Conservation (phyloP, 2,113 vertebrate genomes). For the Psettodes erumei region DNA sequence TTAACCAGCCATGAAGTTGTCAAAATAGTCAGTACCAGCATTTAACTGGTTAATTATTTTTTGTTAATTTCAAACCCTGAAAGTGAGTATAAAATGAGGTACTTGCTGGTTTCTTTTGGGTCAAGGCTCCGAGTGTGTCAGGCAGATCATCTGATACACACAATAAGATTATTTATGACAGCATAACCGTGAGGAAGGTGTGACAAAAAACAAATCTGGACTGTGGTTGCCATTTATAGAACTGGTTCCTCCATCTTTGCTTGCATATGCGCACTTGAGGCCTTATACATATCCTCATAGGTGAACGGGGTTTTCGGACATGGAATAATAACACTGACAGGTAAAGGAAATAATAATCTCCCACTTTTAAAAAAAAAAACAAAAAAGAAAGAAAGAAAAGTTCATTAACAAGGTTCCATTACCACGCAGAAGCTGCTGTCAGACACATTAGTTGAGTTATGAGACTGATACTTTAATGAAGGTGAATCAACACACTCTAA, state of each 20-base stretch:
- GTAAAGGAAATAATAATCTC: slow-evolving; percentile 38
- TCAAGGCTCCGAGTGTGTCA: slow-evolving; percentile 32
- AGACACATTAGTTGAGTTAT: slow-evolving; percentile 54
- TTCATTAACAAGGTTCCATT: slow-evolving; percentile 43
- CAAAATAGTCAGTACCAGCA: slow-evolving; percentile 16
- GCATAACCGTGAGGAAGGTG: not conserved
- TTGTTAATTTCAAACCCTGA: slow-evolving; percentile 59
- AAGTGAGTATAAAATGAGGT: slow-evolving; percentile 69
- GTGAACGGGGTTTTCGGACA: slow-evolving; percentile 24
- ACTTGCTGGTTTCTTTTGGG: slow-evolving; percentile 52
- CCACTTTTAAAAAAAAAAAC: slow-evolving; percentile 5
- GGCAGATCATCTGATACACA: slow-evolving; percentile 24
- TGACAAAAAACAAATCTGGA: slow-evolving; percentile 20
- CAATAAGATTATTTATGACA: slow-evolving; percentile 12
- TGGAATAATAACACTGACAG: slow-evolving; percentile 45
- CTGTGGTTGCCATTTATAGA: slow-evolving; percentile 36
- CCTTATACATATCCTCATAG: slow-evolving; percentile 17
- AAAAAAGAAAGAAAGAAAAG: too few species aligned
- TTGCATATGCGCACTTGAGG: slow-evolving; percentile 35
- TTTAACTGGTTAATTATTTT: not conserved
- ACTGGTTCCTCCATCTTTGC: slow-evolving; percentile 11
- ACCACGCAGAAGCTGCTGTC: slow-evolving; percentile 51
- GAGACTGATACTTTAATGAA: slow-evolving; percentile 54
- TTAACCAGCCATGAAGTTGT: slow-evolving; percentile 31
- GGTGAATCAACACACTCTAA: slow-evolving; percentile 66